Conservation (phyloP, 2,888 invertebrate genomes). For the Malachius bipustulatus region DNA sequence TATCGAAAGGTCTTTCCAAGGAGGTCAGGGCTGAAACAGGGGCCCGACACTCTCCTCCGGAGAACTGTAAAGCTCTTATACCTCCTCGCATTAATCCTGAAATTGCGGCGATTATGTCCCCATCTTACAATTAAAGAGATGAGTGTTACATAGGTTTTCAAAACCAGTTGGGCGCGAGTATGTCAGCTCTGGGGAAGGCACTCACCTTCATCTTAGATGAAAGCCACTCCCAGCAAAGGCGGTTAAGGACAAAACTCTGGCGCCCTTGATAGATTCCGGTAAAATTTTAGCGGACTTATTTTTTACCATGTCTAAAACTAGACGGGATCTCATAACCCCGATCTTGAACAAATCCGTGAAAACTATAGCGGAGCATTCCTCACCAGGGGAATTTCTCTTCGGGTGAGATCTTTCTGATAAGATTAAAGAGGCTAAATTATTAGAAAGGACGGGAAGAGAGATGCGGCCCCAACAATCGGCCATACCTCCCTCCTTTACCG, state of each 20-base stretch:
- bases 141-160: conserved; percentile 5
- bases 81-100: not conserved
- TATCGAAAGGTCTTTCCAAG: not conserved
- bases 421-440: conserved; percentile 11
- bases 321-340: conserved; percentile 3
- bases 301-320: conserved; percentile 8
- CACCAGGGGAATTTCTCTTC: conserved; percentile 11
- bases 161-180: conserved; percentile 9
- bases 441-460: conserved; percentile 8
- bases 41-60: not conserved
- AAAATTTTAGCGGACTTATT: conserved; percentile 9
- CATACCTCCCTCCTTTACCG: too few species aligned
- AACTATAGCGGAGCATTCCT: conserved; percentile 8
- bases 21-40: not conserved
- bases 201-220: conserved; percentile 9
- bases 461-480: too few species aligned
- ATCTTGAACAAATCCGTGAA: not conserved
- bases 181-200: conserved; percentile 10
- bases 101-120: not conserved
- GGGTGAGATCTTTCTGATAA: conserved; percentile 12
- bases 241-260: conserved; percentile 9
- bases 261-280: conserved; percentile 8
- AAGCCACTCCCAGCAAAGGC: too few species aligned
- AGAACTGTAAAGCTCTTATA: not conserved
- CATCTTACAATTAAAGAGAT: conserved; percentile 1